Percentiles rank a stretch among this genome's conserved stretches.
These are phyloP conservation scores for Desmodus rotundus DNA, from an alignment of 2,113 vertebrate species.

Conservation along the genomic window DNA sequence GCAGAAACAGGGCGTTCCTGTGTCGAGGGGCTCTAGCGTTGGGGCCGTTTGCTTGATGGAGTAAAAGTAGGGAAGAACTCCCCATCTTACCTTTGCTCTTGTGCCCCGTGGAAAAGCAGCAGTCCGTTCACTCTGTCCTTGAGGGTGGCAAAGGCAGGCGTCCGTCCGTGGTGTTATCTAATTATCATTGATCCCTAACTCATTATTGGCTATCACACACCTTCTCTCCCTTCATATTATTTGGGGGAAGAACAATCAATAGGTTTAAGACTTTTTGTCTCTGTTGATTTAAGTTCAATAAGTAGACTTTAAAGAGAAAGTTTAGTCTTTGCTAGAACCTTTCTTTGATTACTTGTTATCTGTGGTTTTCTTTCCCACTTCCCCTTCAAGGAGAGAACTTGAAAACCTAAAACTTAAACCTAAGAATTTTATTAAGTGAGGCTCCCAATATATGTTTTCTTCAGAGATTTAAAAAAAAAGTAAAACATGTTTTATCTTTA, in stretches of 20 bases:
- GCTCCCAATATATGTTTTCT: neutral
- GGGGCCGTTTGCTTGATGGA: neutral
- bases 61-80: neutral
- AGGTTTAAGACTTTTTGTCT: neutral
- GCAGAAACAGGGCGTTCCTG: neutral
- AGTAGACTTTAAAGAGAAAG: conserved; percentile 12
- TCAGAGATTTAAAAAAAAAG: neutral
- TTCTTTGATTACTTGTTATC: neutral
- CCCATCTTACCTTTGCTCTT: neutral
- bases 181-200: neutral
- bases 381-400: neutral
- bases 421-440: neutral
- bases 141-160: neutral
- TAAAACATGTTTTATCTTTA: neutral
- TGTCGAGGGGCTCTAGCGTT: neutral
- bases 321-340: neutral
- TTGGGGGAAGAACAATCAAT: neutral
- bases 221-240: neutral
- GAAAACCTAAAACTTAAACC: neutral
- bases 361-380: neutral
- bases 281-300: conserved; percentile 16
- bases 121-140: neutral
- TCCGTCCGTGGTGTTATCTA: neutral
- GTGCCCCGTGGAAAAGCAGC: neutral
- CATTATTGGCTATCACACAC: neutral